Evolutionary conservation across 2,797 vertebrate genomes (phyloP).

Genomic region (Urophycis tenuis): DNA sequence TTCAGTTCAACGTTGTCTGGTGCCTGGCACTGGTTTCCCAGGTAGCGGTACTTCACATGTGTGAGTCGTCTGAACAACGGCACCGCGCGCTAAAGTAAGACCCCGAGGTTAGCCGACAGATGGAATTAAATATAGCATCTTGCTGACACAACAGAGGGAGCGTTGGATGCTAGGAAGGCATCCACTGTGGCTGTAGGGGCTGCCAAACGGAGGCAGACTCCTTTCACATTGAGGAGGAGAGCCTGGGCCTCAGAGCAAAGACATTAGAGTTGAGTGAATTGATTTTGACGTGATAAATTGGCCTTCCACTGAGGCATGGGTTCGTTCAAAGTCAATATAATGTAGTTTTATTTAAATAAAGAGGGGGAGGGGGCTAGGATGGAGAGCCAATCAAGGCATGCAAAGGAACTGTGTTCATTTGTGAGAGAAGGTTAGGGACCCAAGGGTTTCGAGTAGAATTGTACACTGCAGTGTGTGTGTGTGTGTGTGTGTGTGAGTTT

Average conservation of each 20-base stretch:
- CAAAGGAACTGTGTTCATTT: not conserved
- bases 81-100: not conserved
- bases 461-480: not conserved
- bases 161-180: not conserved
- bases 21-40: not conserved
- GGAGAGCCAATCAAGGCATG: slow-evolving; percentile 3
- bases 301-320: slow-evolving; percentile 14
- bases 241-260: slow-evolving; percentile 16
- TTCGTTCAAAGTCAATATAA: slow-evolving; percentile 18
- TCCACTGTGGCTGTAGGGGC: not conserved
- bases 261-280: slow-evolving; percentile 16
- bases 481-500: not conserved
- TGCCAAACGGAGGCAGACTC: not conserved
- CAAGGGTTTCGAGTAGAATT: not conserved
- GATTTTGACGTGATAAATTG: slow-evolving; percentile 26
- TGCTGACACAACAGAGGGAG: not conserved
- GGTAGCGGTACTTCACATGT: not conserved
- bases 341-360: slow-evolving; percentile 3
- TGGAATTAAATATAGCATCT: not conserved
- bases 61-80: not conserved
- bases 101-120: not conserved
- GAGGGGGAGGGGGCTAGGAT: slow-evolving; percentile 4
- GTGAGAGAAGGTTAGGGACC: not conserved
- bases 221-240: slow-evolving; percentile 12
- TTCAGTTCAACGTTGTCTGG: not conserved